Percentiles rank a stretch among this genome's conserved stretches.
These are phyloP conservation scores for Psilanteris sp. DNA, from an alignment of 1,140 invertebrate genomes.

Conservation along the genomic window DNA sequence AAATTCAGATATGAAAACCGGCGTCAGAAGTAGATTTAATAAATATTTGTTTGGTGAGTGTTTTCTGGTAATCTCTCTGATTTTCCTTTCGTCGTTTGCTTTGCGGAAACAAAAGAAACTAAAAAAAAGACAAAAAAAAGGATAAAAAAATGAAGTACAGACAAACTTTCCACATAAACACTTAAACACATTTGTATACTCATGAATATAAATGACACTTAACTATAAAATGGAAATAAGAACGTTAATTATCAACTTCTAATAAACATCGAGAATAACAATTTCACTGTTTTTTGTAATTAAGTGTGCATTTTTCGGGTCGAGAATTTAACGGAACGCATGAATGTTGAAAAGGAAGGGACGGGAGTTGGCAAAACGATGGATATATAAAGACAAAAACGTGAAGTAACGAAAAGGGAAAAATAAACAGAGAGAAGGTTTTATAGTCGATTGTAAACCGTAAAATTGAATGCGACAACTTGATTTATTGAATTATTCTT, in stretches of 20 bases:
- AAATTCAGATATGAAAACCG: too few relatives aligned
- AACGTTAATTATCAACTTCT: conserved; percentile 45
- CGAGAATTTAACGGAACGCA: conserved; percentile 45
- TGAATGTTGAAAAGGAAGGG: conserved; percentile 19
- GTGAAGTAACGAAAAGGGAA: conserved; percentile 15
- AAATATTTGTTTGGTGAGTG: conserved; percentile 37
- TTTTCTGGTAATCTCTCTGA: conserved; percentile 48
- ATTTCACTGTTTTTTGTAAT: conserved; percentile 61
- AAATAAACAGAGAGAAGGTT: conserved; percentile 33
- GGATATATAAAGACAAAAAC: not conserved
- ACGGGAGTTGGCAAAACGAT: conserved; percentile 12
- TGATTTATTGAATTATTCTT: conserved; percentile 71
- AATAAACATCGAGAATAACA: conserved; percentile 56
- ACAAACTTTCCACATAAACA: conserved; percentile 51
- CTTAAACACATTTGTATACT: conserved; percentile 21
- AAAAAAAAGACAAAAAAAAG: too few relatives aligned
- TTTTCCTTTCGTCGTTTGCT: conserved; percentile 49
- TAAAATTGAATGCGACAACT: conserved; percentile 46
- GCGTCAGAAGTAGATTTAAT: not conserved
- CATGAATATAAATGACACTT: conserved; percentile 25
- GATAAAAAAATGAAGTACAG: too few relatives aligned
- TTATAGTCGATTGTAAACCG: conserved; percentile 59
- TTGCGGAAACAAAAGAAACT: conserved; percentile 16
- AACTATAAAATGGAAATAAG: not conserved
- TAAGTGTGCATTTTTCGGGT: conserved; percentile 58